Base-by-base conservation (phyloP, 2,888 invertebrate genomes). In the Helobdella robusta region DNA sequence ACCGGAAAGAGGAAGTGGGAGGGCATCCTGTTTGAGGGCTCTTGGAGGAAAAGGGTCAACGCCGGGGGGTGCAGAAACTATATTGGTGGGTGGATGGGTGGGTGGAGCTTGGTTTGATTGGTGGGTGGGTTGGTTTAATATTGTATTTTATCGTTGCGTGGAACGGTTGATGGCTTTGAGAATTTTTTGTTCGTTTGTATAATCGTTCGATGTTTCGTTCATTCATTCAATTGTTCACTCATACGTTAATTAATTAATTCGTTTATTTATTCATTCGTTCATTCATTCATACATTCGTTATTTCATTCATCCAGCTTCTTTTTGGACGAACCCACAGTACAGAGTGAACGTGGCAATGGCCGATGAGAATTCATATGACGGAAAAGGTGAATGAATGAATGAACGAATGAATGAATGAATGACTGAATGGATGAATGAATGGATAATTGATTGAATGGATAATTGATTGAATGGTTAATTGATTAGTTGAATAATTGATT, bases 1-100 rank as follows among this genome's bases (percentile, higher is more conserved):
- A 64, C 52, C 8, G 66, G 50, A 0, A 60, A 4, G 93, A 76
- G 75, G 67, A 70, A 68, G 44, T 97, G 95, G 95, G 91, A 91
- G 80, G 89, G 89, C 84, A 89, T 88, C 11, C 87, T 89, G 63
- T 92, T 88, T 75, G 89, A 93, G 75, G 94, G 94, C 0, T 88
- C 89, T 77, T 97, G 97, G 97, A 87, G 89, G 18, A 82, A 86
- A 73, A 87, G 89, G 72, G 89, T 90, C 1, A 93, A 92, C 0
- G 95, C 97, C 8, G 97, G 94, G 44, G 94, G 94, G 2, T 94
- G 94, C 80, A 84, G 92, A 75, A 94, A 94, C 80, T 90, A 83
- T 74, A 78, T 86, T 72, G 84, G 86, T 86, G 65, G 70, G 70
- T 59, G 20, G 11, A 15, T 25, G 4, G 50, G 20, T 6, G 6